Evolutionary conservation across 2,113 vertebrate genomes (phyloP).

Genomic region (Pseudorectes ferrugineus): DNA sequence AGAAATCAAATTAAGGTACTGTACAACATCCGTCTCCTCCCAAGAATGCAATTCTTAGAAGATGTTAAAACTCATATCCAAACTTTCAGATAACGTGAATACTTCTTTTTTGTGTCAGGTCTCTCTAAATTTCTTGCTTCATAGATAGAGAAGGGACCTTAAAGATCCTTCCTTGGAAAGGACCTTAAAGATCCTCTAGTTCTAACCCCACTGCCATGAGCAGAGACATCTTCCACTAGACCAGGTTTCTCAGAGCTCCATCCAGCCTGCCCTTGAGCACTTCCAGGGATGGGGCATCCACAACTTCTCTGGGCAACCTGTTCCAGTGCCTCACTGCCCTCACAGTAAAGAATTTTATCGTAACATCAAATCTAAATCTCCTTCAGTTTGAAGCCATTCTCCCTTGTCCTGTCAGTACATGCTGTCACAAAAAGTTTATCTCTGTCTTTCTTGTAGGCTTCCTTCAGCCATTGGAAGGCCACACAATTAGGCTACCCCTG

Average conservation of each 20-base stretch:
- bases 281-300: background rate
- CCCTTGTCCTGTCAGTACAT: background rate
- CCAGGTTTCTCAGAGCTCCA: background rate
- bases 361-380: background rate
- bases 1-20: background rate
- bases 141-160: background rate
- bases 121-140: background rate
- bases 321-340: background rate
- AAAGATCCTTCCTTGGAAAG: background rate
- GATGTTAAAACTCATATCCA: background rate
- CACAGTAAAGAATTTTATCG: background rate
- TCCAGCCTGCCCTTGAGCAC: background rate
- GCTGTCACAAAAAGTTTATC: background rate
- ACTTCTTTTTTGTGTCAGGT: background rate
- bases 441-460: background rate
- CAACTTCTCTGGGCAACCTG: background rate
- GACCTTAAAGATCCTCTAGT: background rate
- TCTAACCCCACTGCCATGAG: background rate
- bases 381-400: background rate
- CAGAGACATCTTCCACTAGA: background rate
- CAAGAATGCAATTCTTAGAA: background rate
- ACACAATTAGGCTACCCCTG: too few relatives aligned
- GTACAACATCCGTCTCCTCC: rapidly evolving
- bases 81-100: background rate
- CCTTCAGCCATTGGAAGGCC: background rate